These are phyloP conservation scores for Drosophila tropicalis DNA, from an alignment of 1,140 invertebrate species.

Conservation along the genomic window DNA sequence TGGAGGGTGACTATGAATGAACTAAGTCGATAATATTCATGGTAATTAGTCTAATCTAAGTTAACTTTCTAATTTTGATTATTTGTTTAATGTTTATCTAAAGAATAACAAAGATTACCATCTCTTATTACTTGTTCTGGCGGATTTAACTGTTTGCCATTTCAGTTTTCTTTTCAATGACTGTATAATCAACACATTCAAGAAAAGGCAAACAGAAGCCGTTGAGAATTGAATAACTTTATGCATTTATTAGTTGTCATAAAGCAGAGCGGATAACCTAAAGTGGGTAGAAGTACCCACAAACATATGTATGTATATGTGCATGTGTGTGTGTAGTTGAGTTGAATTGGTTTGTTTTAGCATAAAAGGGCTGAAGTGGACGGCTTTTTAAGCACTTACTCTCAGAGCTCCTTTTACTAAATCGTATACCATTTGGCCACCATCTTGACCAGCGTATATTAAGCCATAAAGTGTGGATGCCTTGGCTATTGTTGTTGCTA, in stretches of 20 bases:
- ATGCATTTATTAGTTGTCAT: constrained; percentile 81
- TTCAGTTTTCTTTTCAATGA: not conserved
- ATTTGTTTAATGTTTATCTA: no score
- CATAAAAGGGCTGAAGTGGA: constrained; percentile 48
- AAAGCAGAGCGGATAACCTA: constrained; percentile 53
- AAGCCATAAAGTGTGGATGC: constrained; percentile 74
- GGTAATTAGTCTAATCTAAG: no score
- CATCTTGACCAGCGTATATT: constrained; percentile 40
- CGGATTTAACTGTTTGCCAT: not conserved
- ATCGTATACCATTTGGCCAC: constrained; percentile 6
- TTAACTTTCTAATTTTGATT: no score
- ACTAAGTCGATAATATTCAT: no score
- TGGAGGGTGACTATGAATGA: no score
- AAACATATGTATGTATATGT: not conserved
- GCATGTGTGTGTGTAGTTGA: constrained; percentile 8
- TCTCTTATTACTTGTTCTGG: not conserved
- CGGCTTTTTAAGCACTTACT: not conserved
- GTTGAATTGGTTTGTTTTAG: constrained; percentile 36
- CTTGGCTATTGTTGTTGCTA: constrained; percentile 37
- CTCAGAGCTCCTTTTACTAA: not conserved
- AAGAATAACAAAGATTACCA: no score
- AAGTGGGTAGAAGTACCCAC: constrained; percentile 27
- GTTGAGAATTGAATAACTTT: constrained; percentile 72
- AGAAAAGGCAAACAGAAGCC: constrained; percentile 59
- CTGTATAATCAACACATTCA: constrained; percentile 31